These are phyloP conservation scores for Globodera ellingtonae DNA, from an alignment of 1,140 invertebrate genomes.

Conservation along the genomic window DNA sequence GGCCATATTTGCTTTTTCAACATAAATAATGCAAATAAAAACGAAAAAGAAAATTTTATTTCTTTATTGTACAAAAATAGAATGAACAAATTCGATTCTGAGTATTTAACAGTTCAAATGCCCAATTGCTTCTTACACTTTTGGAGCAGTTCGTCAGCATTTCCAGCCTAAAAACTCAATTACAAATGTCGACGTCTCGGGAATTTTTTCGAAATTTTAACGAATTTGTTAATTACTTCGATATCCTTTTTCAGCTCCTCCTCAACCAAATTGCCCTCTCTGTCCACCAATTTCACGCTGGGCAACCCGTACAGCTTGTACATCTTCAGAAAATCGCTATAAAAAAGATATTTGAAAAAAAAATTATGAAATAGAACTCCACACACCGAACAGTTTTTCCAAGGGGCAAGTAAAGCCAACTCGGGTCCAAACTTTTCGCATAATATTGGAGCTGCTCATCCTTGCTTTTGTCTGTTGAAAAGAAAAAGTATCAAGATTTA, in stretches of 20 bases:
- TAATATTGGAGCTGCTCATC: constrained; percentile 23
- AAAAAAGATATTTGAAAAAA: background rate
- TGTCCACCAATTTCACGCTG: constrained; percentile 21
- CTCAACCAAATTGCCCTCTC: constrained; percentile 20
- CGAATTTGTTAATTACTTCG: background rate
- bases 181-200: no score
- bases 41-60: no score
- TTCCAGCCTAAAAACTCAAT: background rate
- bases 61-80: no score
- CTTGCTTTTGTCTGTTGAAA: constrained; percentile 20
- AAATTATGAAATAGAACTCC: background rate
- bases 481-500: background rate
- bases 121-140: constrained; percentile 8
- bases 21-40: no score
- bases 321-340: constrained; percentile 21
- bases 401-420: constrained; percentile 19
- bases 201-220: background rate
- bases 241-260: constrained; percentile 23
- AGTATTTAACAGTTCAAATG: background rate
- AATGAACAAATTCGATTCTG: no score
- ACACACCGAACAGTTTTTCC: constrained; percentile 24
- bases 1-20: no score
- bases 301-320: constrained; percentile 21
- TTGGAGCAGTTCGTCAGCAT: constrained; percentile 8
- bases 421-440: constrained; percentile 19